Base-by-base conservation (phyloP, 2,888 invertebrate genomes). In the Danaus chrysippus region DNA sequence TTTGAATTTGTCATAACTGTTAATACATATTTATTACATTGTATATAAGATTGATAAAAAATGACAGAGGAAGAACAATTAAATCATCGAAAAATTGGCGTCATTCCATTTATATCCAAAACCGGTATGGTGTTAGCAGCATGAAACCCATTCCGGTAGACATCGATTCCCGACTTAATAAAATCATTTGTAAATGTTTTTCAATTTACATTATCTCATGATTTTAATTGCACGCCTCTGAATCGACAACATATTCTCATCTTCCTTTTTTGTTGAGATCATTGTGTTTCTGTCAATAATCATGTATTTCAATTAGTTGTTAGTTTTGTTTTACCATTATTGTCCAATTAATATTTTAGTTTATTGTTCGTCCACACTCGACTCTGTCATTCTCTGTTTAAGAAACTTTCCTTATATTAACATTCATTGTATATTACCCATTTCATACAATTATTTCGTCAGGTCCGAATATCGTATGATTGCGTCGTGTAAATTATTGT, bases 151-250 rank as follows among this genome's bases (percentile, higher is more conserved):
- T 68, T 69, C 68, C 69, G 63, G 63, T 59, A 61, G 65, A 65
- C 65, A 66, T 70, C 68, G 69, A 62, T 65, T 59, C 46, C 58
- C 41, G 58, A 56, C 58, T 61, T 67, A 70, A 70, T 71, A 71
- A 70, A 71, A 68, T 70, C 63, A 70, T 68, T 67, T 67, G 69
- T 68, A 63, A 68, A 71, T 66, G 68, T 59, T 67, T 56, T 63
- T 58, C 73, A 69, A 71, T 72, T 70, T 62, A 71, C 71, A 70
- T 70, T 72, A 72, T 72, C 68, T 73, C 68, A 73, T 58, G 65
- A 59, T 69, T 72, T 73, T 72, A 72, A 73, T 73, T 72, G 68
- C 64, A 59, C 54, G 44, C 49, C 42, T 61, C 61, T 63, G 62
- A 65, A 62, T 57, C 59, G 58, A 52, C 44, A 58, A 49, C 57